These are phyloP conservation scores for Porites australiensis DNA, from an alignment of 64 coral and sea anemone species.

Conservation along the genomic window DNA sequence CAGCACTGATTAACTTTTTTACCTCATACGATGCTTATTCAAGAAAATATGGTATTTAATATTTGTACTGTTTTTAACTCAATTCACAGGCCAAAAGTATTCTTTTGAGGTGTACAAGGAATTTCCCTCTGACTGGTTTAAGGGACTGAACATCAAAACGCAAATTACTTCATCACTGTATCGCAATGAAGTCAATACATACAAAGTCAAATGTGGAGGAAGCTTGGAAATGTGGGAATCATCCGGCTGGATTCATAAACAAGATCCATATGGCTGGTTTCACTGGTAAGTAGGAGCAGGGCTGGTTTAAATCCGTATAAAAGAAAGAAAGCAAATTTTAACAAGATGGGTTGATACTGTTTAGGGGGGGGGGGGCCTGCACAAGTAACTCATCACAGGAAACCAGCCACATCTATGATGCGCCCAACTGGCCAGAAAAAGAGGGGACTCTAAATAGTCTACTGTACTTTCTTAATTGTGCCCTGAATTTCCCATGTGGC, in stretches of 20 bases:
- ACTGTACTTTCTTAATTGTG: too few relatives aligned
- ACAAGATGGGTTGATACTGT: too few relatives aligned
- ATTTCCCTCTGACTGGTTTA: conserved; percentile 92
- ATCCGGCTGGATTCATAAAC: conserved; percentile 90
- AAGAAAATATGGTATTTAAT: background rate
- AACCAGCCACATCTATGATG: too few relatives aligned
- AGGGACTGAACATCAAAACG: conserved; percentile 72
- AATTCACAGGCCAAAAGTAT: conserved; percentile 69
- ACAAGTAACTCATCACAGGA: too few relatives aligned
- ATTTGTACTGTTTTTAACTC: background rate
- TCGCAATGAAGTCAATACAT: conserved; percentile 82
- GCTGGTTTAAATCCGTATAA: background rate
- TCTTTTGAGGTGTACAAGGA: conserved; percentile 80
- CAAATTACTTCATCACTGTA: conserved; percentile 80
- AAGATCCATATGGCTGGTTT: conserved; percentile 96
- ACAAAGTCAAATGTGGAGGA: conserved; percentile 87
- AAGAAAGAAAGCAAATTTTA: too few relatives aligned
- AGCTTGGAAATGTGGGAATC: conserved; percentile 93
- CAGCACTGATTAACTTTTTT: too few relatives aligned
- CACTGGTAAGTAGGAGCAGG: conserved; percentile 57
- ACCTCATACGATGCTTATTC: background rate
- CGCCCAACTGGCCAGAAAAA: too few relatives aligned
- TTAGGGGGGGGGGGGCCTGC: too few relatives aligned
- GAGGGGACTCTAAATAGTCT: too few relatives aligned
- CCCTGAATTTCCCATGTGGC: too few relatives aligned